phyloP scores from a whole-genome alignment of 1,140 invertebrate genomes.

The Bombus polaris region DNA sequence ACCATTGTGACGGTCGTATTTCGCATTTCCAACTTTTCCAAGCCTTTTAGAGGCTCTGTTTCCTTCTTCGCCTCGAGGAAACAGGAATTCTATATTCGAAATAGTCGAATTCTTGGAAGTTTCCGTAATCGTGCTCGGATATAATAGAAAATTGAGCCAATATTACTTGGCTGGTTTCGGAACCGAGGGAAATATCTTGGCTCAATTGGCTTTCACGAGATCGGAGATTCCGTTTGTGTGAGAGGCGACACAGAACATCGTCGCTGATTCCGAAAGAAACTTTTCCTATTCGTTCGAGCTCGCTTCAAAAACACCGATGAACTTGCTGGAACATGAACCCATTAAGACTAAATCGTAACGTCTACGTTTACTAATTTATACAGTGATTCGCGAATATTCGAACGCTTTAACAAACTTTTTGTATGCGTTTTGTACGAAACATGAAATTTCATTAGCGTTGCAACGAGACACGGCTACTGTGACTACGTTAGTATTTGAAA shows the following conservation, averaged over 20 bases:
- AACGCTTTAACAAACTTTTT: too few relatives aligned
- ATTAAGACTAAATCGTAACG: too few relatives aligned
- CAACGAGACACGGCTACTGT: too few relatives aligned
- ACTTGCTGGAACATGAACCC: neutral
- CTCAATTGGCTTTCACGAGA: neutral
- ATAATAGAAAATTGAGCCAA: neutral
- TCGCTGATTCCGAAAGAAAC: neutral
- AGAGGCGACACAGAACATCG: neutral
- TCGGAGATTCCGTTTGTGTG: neutral
- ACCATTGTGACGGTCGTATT: too few relatives aligned
- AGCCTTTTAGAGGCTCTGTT: neutral
- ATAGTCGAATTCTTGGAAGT: neutral
- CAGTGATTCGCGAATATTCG: too few relatives aligned
- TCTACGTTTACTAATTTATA: too few relatives aligned
- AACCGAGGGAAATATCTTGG: neutral
- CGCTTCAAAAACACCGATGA: neutral
- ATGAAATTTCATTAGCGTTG: too few relatives aligned
- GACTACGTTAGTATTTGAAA: too few relatives aligned
- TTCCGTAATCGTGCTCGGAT: neutral
- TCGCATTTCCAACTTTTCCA: neutral
- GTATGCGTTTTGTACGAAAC: too few relatives aligned
- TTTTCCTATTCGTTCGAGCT: neutral
- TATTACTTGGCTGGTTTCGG: neutral
- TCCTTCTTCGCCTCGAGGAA: neutral
- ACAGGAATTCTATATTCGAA: neutral